These are phyloP conservation scores for Teleiodes luculella DNA, from an alignment of 2,888 invertebrate species.

Conservation along the genomic window DNA sequence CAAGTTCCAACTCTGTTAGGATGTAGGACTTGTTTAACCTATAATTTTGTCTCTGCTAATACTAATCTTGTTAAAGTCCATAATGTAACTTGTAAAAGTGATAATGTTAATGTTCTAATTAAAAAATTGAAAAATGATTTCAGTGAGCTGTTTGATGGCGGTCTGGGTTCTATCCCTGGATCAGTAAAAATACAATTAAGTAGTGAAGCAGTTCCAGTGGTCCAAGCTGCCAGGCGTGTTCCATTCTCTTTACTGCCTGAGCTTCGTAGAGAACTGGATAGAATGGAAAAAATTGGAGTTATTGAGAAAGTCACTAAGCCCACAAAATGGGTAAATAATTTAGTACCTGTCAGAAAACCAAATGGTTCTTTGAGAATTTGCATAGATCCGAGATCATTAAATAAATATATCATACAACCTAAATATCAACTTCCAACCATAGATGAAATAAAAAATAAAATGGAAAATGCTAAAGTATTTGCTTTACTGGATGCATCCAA, in stretches of 20 bases:
- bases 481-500: neutral
- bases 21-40: constrained; percentile 10
- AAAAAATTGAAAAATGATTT: neutral
- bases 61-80: constrained; percentile 9
- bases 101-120: neutral
- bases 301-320: constrained; percentile 19
- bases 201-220: neutral
- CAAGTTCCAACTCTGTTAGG: constrained; percentile 11
- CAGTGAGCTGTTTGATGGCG: too few species aligned
- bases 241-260: constrained; percentile 10
- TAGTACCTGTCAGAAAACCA: constrained; percentile 16
- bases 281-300: constrained; percentile 15
- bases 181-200: constrained; percentile 1
- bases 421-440: neutral
- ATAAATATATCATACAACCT: neutral
- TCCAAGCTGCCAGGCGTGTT: constrained; percentile 9
- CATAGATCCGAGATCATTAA: constrained; percentile 12
- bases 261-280: constrained; percentile 1
- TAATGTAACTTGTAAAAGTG: neutral
- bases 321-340: constrained; percentile 20
- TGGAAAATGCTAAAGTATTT: neutral
- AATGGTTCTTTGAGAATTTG: constrained; percentile 14
- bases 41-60: constrained; percentile 12
- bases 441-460: neutral
- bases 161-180: neutral